Conservation (phyloP, 2,113 vertebrate species). For the Caretta caretta region DNA sequence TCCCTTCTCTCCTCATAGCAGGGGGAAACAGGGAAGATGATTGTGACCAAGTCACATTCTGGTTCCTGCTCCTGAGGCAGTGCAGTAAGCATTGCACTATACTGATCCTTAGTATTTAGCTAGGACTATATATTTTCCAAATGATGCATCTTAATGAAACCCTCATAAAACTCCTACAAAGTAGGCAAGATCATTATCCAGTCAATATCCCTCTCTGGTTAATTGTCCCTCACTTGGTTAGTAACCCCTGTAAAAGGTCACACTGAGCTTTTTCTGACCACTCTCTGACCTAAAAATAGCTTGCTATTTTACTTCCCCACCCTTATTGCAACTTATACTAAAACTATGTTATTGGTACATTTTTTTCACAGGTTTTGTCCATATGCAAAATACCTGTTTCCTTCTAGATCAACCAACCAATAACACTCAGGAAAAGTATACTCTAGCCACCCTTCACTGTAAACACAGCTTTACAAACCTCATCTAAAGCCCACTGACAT, state of each 20-base stretch:
- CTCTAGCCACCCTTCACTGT: not conserved
- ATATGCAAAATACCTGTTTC: not conserved
- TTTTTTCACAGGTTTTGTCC: not conserved
- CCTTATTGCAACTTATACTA: not conserved
- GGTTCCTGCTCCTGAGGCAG: not conserved
- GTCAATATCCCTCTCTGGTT: not conserved
- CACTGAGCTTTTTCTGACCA: not conserved
- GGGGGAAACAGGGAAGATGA: not conserved
- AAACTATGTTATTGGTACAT: not conserved
- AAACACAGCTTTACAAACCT: not conserved
- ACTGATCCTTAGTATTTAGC: not conserved
- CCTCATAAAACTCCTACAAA: not conserved
- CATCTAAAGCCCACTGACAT: not conserved
- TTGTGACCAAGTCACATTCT: not conserved
- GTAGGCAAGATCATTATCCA: not conserved
- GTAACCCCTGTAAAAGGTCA: not conserved
- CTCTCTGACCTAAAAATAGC: not conserved
- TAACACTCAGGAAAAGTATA: not conserved
- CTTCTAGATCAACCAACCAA: not conserved
- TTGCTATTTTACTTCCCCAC: not conserved
- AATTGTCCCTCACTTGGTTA: not conserved
- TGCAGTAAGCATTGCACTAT: not conserved
- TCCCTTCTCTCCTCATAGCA: not conserved
- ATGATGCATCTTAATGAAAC: not conserved
- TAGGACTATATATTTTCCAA: not conserved